Evolutionary conservation across 1,140 invertebrate genomes (phyloP), one percentile per base, ranked within the genome.

Genomic region (Samia ricini): DNA sequence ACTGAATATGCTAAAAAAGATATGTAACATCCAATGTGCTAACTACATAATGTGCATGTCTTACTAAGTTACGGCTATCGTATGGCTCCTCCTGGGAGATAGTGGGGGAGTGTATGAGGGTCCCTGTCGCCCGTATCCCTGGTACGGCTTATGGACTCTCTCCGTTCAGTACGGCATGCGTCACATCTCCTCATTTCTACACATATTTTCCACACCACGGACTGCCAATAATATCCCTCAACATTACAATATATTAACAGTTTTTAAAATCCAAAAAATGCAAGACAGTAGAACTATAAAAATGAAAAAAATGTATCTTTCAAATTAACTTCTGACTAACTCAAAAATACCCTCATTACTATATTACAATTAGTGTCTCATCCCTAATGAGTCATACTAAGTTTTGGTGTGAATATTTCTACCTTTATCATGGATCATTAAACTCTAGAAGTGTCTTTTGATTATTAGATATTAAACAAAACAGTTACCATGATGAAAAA

Each of bases 131-230:
- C 81, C 23, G 71, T 65, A 10, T 71, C 64, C 33, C 71, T 72
- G 59, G 66, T 56, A n/a, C 57, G 22, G 57, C 52, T 60, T 49
- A 74, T 76, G 56, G 72, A 74, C 57, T 63, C 71, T 72, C 77
- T 80, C 74, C 85, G 72, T 60, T 86, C 84, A 56, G 81, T 76
- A 67, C 80, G 79, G 79, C 81, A 81, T 65, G 74, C 81, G 72
- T 85, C 81, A 74, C 83, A 85, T 85, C 74, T 86, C 84, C 85
- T 89, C 87, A 88, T 88, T 78, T 81, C 83, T 89, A 88, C 68
- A 85, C 87, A 89, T 88, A 86, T 80, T 87, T 85, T 15, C 83
- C 81, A 79, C 75, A 80, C 75, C 78, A 74, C 72, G 81, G 79
- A 85, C 86, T 85, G 82, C 76, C 67, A 77, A 83, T 76, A 68